A percentile compares a stretch with the other conserved stretches of the same genome.
phyloP scores from a whole-genome alignment of 2,113 vertebrate genomes.

The Phaetusa simplex region DNA sequence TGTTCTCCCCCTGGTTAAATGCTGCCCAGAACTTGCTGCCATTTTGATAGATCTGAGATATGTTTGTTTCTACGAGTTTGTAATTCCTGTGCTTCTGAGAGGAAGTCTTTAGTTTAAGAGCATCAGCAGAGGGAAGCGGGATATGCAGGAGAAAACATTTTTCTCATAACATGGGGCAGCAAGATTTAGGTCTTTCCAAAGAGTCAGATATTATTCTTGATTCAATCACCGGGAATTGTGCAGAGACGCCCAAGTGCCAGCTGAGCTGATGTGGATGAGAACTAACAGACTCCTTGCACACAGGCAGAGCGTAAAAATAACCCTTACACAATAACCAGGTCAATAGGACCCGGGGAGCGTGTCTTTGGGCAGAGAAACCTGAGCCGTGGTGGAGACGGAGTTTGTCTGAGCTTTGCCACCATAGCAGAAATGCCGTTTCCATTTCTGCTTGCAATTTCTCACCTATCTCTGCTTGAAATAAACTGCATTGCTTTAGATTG shows the following conservation, averaged over 20 bases:
- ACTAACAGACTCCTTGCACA: background rate
- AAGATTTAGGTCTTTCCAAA: background rate
- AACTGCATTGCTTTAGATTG: background rate
- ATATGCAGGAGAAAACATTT: background rate
- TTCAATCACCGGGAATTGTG: background rate
- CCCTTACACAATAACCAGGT: background rate
- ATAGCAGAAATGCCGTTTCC: background rate
- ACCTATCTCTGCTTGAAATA: background rate
- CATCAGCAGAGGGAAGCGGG: background rate
- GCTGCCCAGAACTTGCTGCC: background rate
- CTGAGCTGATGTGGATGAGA: background rate
- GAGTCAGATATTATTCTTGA: background rate
- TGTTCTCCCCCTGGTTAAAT: background rate
- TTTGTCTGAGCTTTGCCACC: background rate
- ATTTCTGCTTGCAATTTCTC: background rate
- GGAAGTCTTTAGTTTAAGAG: background rate
- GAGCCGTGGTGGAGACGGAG: fast-evolving
- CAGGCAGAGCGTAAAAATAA: background rate
- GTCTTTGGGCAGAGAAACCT: background rate
- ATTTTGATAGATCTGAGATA: background rate
- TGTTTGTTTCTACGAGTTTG: background rate
- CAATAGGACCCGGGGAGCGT: background rate
- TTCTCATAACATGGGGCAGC: background rate
- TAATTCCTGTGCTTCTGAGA: background rate
- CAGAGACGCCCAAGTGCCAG: background rate